Evolutionary conservation across 2,888 invertebrate genomes (phyloP).

Genomic region (Tholera decimalis): DNA sequence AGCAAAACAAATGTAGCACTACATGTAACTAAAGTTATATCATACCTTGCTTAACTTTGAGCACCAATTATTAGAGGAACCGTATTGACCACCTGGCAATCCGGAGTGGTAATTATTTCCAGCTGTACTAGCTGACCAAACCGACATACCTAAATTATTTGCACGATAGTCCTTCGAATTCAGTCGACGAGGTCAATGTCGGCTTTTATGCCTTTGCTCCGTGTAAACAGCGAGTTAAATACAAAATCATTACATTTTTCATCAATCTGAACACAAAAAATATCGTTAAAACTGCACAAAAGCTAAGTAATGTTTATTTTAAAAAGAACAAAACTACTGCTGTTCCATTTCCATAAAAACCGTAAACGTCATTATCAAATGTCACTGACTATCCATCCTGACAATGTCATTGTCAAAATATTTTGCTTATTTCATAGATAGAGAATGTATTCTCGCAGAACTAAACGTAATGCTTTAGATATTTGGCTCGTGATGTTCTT

Average conservation of each 20-base stretch:
- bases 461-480: not conserved
- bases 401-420: slow-evolving; percentile 29
- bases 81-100: slow-evolving; percentile 85
- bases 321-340: slow-evolving; percentile 26
- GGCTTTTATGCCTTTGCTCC: slow-evolving; percentile 40
- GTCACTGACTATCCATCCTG: slow-evolving; percentile 15
- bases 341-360: slow-evolving; percentile 41
- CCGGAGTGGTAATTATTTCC: slow-evolving; percentile 89
- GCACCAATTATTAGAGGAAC: slow-evolving; percentile 87
- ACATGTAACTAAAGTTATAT: slow-evolving; percentile 66
- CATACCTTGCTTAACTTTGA: slow-evolving; percentile 89
- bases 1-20: slow-evolving; percentile 61
- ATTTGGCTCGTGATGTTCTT: not conserved
- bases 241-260: slow-evolving; percentile 42
- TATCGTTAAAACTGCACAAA: not conserved
- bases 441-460: slow-evolving; percentile 38
- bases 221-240: slow-evolving; percentile 32
- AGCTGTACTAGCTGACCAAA: slow-evolving; percentile 94
- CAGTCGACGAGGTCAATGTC: slow-evolving; percentile 83
- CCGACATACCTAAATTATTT: slow-evolving; percentile 92
- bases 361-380: slow-evolving; percentile 50
- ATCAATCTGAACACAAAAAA: slow-evolving; percentile 15
- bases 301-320: slow-evolving; percentile 22
- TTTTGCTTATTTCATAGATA: slow-evolving; percentile 28
- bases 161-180: slow-evolving; percentile 85